phyloP scores from a whole-genome alignment of 2,113 vertebrate genomes.

The Acrocephalus arundinaceus region DNA sequence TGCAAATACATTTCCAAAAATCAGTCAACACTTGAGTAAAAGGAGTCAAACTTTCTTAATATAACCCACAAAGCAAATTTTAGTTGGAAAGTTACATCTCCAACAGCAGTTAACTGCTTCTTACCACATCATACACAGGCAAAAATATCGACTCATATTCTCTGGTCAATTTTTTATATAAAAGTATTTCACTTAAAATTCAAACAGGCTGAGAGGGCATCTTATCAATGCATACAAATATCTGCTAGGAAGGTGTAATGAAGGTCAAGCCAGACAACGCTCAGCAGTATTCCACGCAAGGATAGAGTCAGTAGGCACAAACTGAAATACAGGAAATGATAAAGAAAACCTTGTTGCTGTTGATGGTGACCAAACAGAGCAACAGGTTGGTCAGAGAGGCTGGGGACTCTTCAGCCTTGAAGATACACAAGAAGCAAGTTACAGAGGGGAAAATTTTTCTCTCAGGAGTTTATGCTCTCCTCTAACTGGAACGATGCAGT shows the following conservation, averaged over 20 bases:
- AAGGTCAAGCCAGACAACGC: not conserved
- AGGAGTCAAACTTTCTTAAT: not conserved
- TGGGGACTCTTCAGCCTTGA: not conserved
- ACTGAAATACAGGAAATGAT: not conserved
- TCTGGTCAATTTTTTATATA: not conserved
- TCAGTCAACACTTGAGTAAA: not conserved
- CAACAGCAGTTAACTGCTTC: not conserved
- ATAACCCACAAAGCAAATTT: not conserved
- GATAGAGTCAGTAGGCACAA: not conserved
- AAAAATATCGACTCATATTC: rapidly evolving
- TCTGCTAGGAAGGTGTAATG: not conserved
- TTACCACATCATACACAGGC: not conserved
- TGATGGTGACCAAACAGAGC: not conserved
- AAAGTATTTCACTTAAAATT: not conserved
- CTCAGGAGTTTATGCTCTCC: not conserved
- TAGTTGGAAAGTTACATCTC: not conserved
- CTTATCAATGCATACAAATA: not conserved
- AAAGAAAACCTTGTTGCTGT: not conserved
- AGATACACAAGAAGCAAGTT: not conserved
- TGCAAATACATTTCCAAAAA: not conserved
- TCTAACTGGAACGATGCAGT: not conserved
- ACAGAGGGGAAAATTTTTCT: not conserved
- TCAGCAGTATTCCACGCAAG: not conserved
- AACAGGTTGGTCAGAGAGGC: not conserved
- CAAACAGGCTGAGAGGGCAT: not conserved